Percentiles rank a stretch among this genome's conserved stretches.
Evolutionary conservation across 2,888 invertebrate species (phyloP).

Genomic region (Thysanoteuthis rhombus): DNA sequence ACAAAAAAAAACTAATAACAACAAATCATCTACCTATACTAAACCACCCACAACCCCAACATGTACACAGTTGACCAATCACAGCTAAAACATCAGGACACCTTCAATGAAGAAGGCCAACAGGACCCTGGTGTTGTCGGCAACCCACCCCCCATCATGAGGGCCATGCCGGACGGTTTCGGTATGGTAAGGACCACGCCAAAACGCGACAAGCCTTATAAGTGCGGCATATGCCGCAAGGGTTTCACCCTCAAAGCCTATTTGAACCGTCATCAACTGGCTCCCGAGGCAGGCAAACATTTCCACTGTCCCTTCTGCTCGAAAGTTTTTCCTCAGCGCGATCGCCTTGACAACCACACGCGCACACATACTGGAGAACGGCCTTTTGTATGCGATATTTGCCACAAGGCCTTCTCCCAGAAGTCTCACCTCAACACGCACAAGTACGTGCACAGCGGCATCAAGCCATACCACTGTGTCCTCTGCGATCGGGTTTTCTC

Average conservation of each 20-base stretch:
- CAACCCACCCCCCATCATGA: not conserved
- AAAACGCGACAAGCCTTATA: slow-evolving; percentile 21
- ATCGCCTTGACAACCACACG: slow-evolving; percentile 23
- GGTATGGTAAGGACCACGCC: not conserved
- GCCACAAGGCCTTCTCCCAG: slow-evolving; percentile 20
- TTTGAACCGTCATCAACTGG: slow-evolving; percentile 17
- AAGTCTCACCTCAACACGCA: slow-evolving; percentile 20
- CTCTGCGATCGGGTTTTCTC: slow-evolving; percentile 15
- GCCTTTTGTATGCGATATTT: not conserved
- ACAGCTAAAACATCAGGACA: not conserved
- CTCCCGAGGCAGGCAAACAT: slow-evolving; percentile 18
- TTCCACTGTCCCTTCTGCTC: slow-evolving; percentile 17
- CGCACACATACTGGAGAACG: slow-evolving; percentile 15
- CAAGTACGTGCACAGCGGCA: not conserved
- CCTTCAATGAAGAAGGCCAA: not conserved
- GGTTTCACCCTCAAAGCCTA: slow-evolving; percentile 19
- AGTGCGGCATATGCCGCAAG: slow-evolving; percentile 16
- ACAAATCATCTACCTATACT: not conserved
- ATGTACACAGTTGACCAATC: not conserved
- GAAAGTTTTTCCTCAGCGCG: slow-evolving; percentile 23
- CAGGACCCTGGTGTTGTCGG: not conserved
- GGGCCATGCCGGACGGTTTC: not conserved
- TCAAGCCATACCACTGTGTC: slow-evolving; percentile 17
- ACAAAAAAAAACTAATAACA: not conserved
- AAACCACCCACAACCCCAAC: not conserved